Conservation (phyloP, 2,113 vertebrate genomes). For the Gorsachius goisagi region DNA sequence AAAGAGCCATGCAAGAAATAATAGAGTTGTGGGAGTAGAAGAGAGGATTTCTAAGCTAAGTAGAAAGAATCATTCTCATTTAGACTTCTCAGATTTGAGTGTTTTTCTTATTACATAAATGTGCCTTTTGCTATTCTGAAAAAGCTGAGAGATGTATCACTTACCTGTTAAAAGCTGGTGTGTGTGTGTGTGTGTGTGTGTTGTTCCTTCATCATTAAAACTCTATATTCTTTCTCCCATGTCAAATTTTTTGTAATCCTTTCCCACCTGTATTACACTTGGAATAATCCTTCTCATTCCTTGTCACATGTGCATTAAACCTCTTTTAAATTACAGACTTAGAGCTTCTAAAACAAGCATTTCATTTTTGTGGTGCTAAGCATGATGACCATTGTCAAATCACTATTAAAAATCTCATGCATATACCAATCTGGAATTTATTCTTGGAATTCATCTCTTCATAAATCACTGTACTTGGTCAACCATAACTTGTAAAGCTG, state of each 20-base stretch:
- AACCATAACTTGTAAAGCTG: slow-evolving; percentile 7
- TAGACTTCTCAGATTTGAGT: neutral
- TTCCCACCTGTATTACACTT: slow-evolving; percentile 47
- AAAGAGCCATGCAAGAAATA: neutral
- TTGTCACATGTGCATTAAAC: slow-evolving; percentile 61
- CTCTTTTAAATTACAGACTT: slow-evolving; percentile 45
- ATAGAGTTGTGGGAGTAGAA: neutral
- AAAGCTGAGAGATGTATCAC: neutral
- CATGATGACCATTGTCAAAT: slow-evolving; percentile 12
- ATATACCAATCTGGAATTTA: slow-evolving; percentile 41
- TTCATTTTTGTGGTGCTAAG: slow-evolving; percentile 21
- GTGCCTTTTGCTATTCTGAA: neutral
- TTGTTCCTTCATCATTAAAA: neutral
- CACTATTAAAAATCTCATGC: slow-evolving; percentile 20
- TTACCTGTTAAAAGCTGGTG: neutral
- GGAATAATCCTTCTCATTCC: slow-evolving; percentile 53
- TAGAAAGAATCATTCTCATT: neutral
- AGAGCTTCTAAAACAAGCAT: slow-evolving; percentile 48
- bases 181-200: fast-evolving
- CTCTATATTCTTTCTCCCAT: neutral
- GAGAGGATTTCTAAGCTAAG: neutral
- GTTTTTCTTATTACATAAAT: neutral
- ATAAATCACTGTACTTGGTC: slow-evolving; percentile 16
- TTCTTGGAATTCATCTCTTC: slow-evolving; percentile 28
- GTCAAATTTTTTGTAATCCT: slow-evolving; percentile 55